Base-by-base conservation (phyloP, 2,113 vertebrate species). In the Phalacrocorax aristotelis region DNA sequence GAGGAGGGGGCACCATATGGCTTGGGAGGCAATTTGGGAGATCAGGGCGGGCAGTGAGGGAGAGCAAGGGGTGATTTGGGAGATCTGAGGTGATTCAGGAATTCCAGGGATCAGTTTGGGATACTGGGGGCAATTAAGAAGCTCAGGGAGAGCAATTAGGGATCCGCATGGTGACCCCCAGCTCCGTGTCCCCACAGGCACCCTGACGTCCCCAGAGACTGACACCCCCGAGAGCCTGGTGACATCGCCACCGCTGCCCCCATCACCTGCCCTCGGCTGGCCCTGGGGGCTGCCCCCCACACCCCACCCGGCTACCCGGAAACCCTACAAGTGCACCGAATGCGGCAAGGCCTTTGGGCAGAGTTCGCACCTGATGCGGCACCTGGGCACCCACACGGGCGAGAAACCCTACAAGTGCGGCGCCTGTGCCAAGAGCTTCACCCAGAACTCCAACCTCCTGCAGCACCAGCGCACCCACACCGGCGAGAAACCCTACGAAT, bases 301-400 rank as follows among this genome's bases (percentile, higher is more conserved):
- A 0, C 11, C 64, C 36, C 16, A 69, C 10, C 49, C 58, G 2
- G 58, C 44, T 17, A 23, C 44, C 46, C 70, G 57, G 23, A 89
- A 93, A 32, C 95, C 96, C 61, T 96, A 95, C 36, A 94, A 83
- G 30, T 97, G 96, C 68, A 55, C 85, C 0, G 88, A 96, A 40
- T 96, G 97, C 19, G 84, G 92, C 6, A 93, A 98, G 65, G 95
- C 44, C 9, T 97, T 98, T 36, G 72, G 96, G 72, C 90, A 97
- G 74, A 92, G 72, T 23, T 94, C 93, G 9, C 95, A 96, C 10
- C 95, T 98, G 6, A 98, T 96, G 57, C 95, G 94, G 6, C 79
- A 96, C 30, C 27, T 75, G 21, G 54, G 80, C 72, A 97, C 91
- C 46, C 89, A 98, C 36, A 72, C 93, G 0, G 89, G 95, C 9